A percentile compares a stretch with the other conserved stretches of the same genome.
Evolutionary conservation across 2,888 invertebrate species (phyloP).

Genomic region (Catocala fraxini): DNA sequence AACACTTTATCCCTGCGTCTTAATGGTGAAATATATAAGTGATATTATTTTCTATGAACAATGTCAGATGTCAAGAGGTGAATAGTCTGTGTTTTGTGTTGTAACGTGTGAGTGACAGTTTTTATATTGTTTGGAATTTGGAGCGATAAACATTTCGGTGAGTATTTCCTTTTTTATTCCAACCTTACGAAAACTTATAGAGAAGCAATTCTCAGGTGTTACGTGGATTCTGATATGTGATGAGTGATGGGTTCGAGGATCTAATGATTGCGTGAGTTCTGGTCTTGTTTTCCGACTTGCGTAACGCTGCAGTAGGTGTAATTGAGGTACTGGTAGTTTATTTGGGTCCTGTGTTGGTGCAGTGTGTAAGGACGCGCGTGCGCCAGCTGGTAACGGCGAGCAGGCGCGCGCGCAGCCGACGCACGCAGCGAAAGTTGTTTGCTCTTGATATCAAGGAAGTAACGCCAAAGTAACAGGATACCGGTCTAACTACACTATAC

Average conservation of each 20-base stretch:
- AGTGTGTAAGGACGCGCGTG: conserved; percentile 51
- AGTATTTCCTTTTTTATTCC: conserved; percentile 71
- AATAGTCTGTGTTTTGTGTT: conserved; percentile 82
- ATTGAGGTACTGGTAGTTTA: conserved; percentile 41
- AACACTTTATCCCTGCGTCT: conserved; percentile 72
- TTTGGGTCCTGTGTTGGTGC: conserved; percentile 39
- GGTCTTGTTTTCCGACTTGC: conserved; percentile 59
- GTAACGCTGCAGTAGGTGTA: conserved; percentile 61
- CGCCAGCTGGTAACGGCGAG: conserved; percentile 50
- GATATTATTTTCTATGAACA: conserved; percentile 68
- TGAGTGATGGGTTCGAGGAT: conserved; percentile 39
- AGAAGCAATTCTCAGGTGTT: conserved; percentile 50
- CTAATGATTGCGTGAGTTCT: conserved; percentile 46
- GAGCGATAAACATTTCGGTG: conserved; percentile 83
- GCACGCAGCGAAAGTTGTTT: conserved; percentile 81
- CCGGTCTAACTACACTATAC: conserved; percentile 59
- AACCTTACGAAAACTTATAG: conserved; percentile 42
- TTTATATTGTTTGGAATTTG: conserved; percentile 85
- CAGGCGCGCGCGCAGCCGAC: conserved; percentile 51
- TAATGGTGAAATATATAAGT: conserved; percentile 74
- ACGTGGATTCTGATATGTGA: conserved; percentile 46
- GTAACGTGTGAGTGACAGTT: conserved; percentile 83
- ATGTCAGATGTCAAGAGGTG: conserved; percentile 87
- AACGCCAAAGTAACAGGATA: conserved; percentile 59
- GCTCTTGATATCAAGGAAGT: conserved; percentile 81